Base-by-base conservation (phyloP, 2,797 vertebrate species). In the Naso thynnoides region DNA sequence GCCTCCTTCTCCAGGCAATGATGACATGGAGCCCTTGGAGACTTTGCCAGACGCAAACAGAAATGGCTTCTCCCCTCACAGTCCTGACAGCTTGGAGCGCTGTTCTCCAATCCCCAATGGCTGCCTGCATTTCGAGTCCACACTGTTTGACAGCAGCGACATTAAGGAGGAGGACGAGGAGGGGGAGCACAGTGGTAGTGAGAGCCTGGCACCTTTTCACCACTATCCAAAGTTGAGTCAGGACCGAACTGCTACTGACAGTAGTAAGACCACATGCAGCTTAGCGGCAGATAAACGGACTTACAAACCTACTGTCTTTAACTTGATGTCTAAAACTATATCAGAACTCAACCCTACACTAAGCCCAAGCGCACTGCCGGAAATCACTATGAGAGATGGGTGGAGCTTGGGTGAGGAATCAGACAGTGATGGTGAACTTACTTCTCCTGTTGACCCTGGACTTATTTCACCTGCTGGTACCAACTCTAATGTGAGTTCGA, bases 121-220 rank as follows among this genome's bases (percentile, higher is more conserved):
- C 39, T 93, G 86, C 83, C 84, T 96, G 85, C 94, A 95, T 93
- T 96, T 95, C 50, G 94, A 90, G 68, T 95, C 95, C 21, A 93
- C 84, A 2, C 86, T 95, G 80, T 95, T 95, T 66, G 94, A 94
- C 88, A 92, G 91, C 59, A 85, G 88, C 16, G 93, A 94, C 76
- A 72, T 89, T 23, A 94, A 93, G 72, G 92, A 89, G n/a, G 90
- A 91, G 65, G 81, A 76, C 0, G 84, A 88, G 16, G 86, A 84
- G 4, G 67, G 39, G 3, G 82, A 67, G 31, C 79, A 55, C 14
- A 82, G 88, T 0, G 77, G 86, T 0, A 73, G 87, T 3, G 87
- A 87, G 55, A 85, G 81, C 44, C 67, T 89, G 13, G 73, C 23
- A 0, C 56, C 86, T 24, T 91, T 93, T 70, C 87, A 81, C 67